Base-by-base conservation (phyloP, 2,113 vertebrate species). In the Nannobrachium achirus region DNA sequence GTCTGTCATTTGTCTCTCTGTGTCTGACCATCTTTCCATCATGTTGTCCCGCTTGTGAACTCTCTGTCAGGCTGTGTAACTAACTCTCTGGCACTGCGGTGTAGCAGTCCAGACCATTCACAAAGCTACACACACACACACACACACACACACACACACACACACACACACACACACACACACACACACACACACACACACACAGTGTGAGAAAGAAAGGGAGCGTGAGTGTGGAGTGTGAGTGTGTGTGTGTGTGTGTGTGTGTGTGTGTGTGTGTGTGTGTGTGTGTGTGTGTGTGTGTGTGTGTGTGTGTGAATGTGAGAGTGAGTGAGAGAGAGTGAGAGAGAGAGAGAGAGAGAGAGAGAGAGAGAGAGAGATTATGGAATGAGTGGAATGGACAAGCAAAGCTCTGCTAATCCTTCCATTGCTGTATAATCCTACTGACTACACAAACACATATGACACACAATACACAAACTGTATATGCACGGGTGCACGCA, bases 351-450 rank as follows among this genome's bases (percentile, higher is more conserved):
- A 66, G 58, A 50, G 75, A 64, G 66, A 65, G 53, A 16, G 40
- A 61, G 63, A 16, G 66, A 62, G 69, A 63, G 64, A 55, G 73
- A 65, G 70, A 4, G 80, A 83, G 85, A 88, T 89, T 89, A 89
- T 66, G 78, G 82, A 81, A 80, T 74, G 84, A 78, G 76, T 80
- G 87, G 82, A 80, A 90, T 83, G 82, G 82, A 77, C 64, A 81
- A 73, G 81, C 78, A 92, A 92, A 91, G 87, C 87, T 89, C 81
- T 73, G 73, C 79, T 91, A 92, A 92, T 60, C 86, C 60, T 76
- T 89, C 84, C 86, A 88, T 85, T 90, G 89, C 88, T 86, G 66
- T 76, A 83, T 90, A 92, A 91, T 91, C 87, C 86, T 50, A 73
- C 65, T 56, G 78, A 85, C 73, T 76, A 86, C 69, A 73, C 65